Conservation (phyloP, 1,140 invertebrate species). For the Lepidostoma basale region DNA sequence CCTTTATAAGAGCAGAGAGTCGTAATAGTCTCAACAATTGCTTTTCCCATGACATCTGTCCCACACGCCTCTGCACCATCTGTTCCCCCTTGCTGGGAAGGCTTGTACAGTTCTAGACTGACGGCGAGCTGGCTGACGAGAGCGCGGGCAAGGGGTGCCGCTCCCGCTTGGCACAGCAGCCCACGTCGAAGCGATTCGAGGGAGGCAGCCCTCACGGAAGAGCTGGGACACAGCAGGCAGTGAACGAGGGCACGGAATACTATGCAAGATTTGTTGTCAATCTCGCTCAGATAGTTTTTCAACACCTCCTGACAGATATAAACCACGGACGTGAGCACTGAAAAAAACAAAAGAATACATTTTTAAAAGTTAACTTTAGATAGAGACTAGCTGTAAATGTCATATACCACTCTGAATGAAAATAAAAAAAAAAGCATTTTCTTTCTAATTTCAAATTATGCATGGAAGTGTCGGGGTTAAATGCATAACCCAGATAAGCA, state of each 20-base stretch:
- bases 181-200: constrained; percentile 48
- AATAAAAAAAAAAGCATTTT: too few relatives aligned
- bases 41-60: constrained; percentile 55
- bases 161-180: constrained; percentile 48
- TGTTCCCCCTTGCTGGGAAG: constrained; percentile 50
- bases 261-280: constrained; percentile 50
- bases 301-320: constrained; percentile 56
- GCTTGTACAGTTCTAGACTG: constrained; percentile 55
- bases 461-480: too few relatives aligned
- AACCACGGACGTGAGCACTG: constrained; percentile 58
- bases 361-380: too few relatives aligned
- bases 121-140: constrained; percentile 53
- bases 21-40: constrained; percentile 59
- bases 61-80: constrained; percentile 51
- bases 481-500: too few relatives aligned
- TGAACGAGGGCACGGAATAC: constrained; percentile 52
- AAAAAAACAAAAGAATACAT: constrained; percentile 24
- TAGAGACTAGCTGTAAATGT: too few relatives aligned
- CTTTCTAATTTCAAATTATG: too few relatives aligned
- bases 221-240: constrained; percentile 50
- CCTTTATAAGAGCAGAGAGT: constrained; percentile 60
- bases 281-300: constrained; percentile 52
- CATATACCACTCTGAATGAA: too few relatives aligned
- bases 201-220: constrained; percentile 49
- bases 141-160: constrained; percentile 50